Base-by-base conservation (phyloP, 2,888 invertebrate genomes). In the Pelosia muscerda region DNA sequence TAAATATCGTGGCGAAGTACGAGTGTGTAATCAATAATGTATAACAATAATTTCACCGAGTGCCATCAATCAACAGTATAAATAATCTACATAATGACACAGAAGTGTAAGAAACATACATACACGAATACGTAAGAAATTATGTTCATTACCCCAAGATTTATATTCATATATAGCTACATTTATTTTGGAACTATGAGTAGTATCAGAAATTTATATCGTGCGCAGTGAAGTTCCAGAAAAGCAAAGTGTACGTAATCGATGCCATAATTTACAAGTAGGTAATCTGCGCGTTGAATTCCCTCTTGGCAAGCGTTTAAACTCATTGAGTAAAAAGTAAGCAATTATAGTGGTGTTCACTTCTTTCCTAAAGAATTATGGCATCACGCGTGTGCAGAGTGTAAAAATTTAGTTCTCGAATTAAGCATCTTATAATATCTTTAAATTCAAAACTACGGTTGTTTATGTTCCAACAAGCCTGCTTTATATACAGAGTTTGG, bases 321-420 rank as follows among this genome's bases (percentile, higher is more conserved):
- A 63, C 69, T 74, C 57, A 68, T 68, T 57, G 71, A 73, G 74
- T n/a, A n/a, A 68, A 72, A 82, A 82, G 76, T 81, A 74, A 79
- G 79, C 83, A 84, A 81, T 82, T 84, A 82, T 64, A 19, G 38
- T 53, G 28, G 72, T 65, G 75, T 72, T 71, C 75, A 73, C 66
- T 68, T 53, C 63, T 57, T 57, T 70, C 54, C 25, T 58, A 71
- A 68, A 74, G 28, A 28, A 19, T 65, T 72, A 75, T 59, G 54
- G 57, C 26, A 55, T 23, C 49, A 53, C 65, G 26, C 61, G 58
- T 69, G 63, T 60, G 26, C 28, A 59, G 9, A 26, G 49, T 23
- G 56, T 53, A 63, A 63, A 56, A 64, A 22, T n/a, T 10, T 61
- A 19, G 11, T 4, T 49, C 10, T 28, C 23, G 38, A 38, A 19